Conservation (phyloP, 2,113 vertebrate genomes). For the Sakesphorus luctuosus region DNA sequence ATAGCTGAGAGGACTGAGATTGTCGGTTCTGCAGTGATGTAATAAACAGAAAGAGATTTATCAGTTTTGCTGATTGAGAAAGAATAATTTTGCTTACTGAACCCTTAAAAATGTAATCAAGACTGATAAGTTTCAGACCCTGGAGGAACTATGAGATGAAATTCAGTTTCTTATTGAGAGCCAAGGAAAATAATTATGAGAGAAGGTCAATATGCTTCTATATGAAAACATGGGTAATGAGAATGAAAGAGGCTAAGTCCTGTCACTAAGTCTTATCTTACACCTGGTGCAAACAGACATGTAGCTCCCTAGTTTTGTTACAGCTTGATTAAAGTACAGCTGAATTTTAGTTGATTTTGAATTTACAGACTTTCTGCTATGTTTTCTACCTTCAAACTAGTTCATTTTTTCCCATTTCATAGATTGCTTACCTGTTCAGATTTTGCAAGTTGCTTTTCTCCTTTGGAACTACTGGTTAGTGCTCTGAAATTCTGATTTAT, state of each 20-base stretch:
- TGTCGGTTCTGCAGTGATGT: background rate
- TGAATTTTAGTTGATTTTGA: background rate
- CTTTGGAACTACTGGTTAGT: background rate
- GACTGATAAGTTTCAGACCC: background rate
- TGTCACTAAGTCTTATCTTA: background rate
- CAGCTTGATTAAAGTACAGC: background rate
- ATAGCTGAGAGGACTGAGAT: background rate
- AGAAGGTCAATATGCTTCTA: background rate
- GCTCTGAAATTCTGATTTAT: background rate
- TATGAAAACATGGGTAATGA: background rate
- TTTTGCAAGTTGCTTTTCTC: background rate
- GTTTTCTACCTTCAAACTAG: background rate
- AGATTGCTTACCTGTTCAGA: background rate
- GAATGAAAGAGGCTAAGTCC: background rate
- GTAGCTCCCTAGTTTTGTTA: background rate
- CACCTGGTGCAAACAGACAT: background rate
- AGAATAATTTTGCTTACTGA: background rate
- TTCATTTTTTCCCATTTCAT: background rate
- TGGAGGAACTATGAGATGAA: background rate
- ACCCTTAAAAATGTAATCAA: background rate
- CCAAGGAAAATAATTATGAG: background rate
- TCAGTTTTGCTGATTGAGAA: background rate
- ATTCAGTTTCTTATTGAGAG: background rate
- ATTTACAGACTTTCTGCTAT: background rate
- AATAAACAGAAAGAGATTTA: background rate